phyloP scores from a whole-genome alignment of 2,113 vertebrate species.

The Merops nubicus region DNA sequence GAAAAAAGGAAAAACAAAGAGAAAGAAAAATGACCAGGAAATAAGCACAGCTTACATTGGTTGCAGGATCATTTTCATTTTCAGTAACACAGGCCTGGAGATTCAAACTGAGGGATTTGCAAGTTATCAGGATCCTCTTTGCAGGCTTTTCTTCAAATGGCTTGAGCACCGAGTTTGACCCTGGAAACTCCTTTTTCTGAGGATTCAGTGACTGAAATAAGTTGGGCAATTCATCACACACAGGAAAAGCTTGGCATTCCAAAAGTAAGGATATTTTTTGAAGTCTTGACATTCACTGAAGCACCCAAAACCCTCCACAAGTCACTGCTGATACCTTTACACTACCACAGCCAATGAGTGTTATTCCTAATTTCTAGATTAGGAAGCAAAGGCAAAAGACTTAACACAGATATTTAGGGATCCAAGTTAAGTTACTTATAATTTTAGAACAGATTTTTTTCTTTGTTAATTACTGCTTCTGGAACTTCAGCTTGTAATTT shows the following conservation, averaged over 20 bases:
- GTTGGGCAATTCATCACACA: neutral
- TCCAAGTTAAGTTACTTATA: neutral
- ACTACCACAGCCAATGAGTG: neutral
- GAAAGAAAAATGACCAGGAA: neutral
- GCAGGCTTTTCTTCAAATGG: conserved; percentile 92
- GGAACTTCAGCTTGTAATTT: neutral
- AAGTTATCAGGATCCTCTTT: conserved; percentile 88
- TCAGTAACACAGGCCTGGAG: conserved; percentile 93
- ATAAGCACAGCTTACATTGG: conserved; percentile 83
- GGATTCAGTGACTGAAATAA: conserved; percentile 82
- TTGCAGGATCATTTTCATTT: conserved; percentile 86
- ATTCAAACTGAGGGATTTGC: conserved; percentile 87
- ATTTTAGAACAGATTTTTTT: neutral
- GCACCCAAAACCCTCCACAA: neutral
- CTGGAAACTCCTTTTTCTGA: conserved; percentile 81
- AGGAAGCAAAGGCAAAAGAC: neutral
- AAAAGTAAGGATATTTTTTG: neutral
- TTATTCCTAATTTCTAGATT: neutral
- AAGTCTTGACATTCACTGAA: neutral
- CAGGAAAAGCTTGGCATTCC: neutral
- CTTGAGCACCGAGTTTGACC: conserved; percentile 75
- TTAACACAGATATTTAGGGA: neutral
- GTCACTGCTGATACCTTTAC: neutral
- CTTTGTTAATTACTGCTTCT: neutral
- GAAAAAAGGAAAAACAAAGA: too few relatives aligned